Evolutionary conservation across 2,113 vertebrate species (phyloP), one percentile per base, ranked within the genome.

Genomic region (Jaculus jaculus): DNA sequence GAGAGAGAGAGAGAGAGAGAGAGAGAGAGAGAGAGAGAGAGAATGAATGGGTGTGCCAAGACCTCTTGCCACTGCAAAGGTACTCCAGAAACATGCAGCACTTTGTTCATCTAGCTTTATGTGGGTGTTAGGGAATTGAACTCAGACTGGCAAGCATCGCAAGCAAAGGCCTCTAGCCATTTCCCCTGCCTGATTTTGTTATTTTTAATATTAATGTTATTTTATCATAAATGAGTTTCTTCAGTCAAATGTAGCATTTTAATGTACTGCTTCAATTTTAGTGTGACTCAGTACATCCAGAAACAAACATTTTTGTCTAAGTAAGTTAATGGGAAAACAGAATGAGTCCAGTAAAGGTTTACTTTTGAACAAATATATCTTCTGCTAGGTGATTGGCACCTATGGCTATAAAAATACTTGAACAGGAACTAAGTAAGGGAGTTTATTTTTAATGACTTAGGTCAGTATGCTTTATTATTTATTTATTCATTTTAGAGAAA

Each of bases 151-250:
- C 11, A 54, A 16, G 54, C 54, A 10, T 54, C 13, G 54, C 54
- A 54, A 54, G 10, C 54, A 54, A 54, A 12, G 2, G 15, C 54
- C 54, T 54, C 15, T 54, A 54, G 15, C 10, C 54, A 54, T 54
- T 16, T 12, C 10, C 15, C 54, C 54, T 10, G 54, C 54, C 11
- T 54, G 54, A 54, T 54, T 74, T 78, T 87, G 63, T 87, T 24
- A 73, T 37, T 75, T 89, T 80, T 84, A 79, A 69, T 16, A 78
- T 74, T 83, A 91, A 65, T 54, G 23, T 51, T 21, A 66, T 54
- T 88, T 82, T 85, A 69, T 82, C 12, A 69, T 37, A 86, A 94
- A 69, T 63, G 60, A 34, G 91, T 68, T 86, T 39, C 13, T 85
- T 37, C 20, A 84, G 20, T 77, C 23, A 86, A 79, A 86, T 18